Base-by-base conservation (phyloP, 2,888 invertebrate genomes). In the Caenorhabditis panamensis region DNA sequence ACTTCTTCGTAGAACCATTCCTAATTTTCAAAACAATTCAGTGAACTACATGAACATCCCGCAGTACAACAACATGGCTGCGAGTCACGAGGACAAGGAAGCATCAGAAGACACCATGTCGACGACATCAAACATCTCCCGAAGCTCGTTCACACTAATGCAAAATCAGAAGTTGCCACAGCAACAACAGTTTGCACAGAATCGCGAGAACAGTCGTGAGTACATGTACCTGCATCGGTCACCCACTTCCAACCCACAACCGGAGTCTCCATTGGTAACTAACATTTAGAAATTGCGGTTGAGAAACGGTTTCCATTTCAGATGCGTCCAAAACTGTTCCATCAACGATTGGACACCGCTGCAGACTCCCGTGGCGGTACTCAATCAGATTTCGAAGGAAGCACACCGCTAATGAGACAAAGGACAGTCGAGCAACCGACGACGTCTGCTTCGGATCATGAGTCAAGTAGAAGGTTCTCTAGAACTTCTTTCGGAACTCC, bases 381-480 rank as follows among this genome's bases (percentile, higher is more conserved):
- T 13, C 79, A 79, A 44, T 79, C 79, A 4, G 79, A 79, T 63
- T 79, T 79, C 36, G 79, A 79, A 20, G 79, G 73, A 49, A 71
- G 54, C 20, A 26, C 49, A 3, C 63, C 66, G 6, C 20, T 41
- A 20, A 75, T 66, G 75, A 26, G 66, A 24, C 75, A 66, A 44
- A 75, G 59, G 28, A 36, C 69, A 5, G 31, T 44, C 13, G 73
- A 73, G n/a, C 37, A 59, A n/a, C 67, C 51, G 24, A 58, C 62
- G 16, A 73, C 79, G 8, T 79, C 79, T 5, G 56, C 73, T 11
- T 79, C 79, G 2, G 79, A 79, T 64, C 73, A 73, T 31, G 79
- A 79, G 28, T 71, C 79, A 0, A 62, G 49, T 5, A 68, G 68
- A 59, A n/a, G 73, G n/a, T 64, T 79, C 24, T 72, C 72, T 56